Evolutionary conservation across 2,888 invertebrate genomes (phyloP).

Genomic region (Leptopterna dolabrata): DNA sequence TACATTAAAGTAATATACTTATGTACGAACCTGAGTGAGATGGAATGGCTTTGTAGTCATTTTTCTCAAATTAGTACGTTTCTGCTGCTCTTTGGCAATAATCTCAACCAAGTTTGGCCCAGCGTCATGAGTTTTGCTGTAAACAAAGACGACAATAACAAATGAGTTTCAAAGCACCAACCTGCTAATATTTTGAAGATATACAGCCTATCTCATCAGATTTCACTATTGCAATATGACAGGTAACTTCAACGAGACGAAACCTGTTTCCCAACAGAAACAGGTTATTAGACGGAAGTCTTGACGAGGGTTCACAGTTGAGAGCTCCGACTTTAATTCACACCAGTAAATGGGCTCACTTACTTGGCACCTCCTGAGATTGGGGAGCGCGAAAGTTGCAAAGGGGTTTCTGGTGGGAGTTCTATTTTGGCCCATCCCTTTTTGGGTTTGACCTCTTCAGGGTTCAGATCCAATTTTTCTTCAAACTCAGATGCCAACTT

Average conservation of each 20-base stretch:
- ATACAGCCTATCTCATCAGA: too few relatives aligned
- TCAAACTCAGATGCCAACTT: constrained; percentile 70
- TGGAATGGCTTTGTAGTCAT: constrained; percentile 79
- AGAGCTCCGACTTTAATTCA: too few relatives aligned
- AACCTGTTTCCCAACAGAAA: too few relatives aligned
- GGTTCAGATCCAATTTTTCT: constrained; percentile 62
- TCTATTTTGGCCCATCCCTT: constrained; percentile 54
- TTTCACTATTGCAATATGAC: too few relatives aligned
- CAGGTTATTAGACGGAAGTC: too few relatives aligned
- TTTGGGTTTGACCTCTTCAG: constrained; percentile 7
- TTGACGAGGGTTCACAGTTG: too few relatives aligned
- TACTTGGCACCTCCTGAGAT: neutral
- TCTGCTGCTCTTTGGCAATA: constrained; percentile 78
- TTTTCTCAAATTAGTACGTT: constrained; percentile 77
- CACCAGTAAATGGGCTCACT: neutral
- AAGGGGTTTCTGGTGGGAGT: neutral
- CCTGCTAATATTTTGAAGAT: too few relatives aligned
- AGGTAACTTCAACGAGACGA: too few relatives aligned
- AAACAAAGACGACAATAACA: too few relatives aligned
- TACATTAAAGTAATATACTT: too few relatives aligned
- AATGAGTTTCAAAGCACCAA: too few relatives aligned
- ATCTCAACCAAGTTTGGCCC: constrained; percentile 70
- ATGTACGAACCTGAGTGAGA: constrained; percentile 79
- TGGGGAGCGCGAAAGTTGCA: constrained; percentile 6
- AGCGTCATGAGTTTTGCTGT: neutral